phyloP scores from a whole-genome alignment of 2,113 vertebrate genomes.

The Corydoras maculifer region DNA sequence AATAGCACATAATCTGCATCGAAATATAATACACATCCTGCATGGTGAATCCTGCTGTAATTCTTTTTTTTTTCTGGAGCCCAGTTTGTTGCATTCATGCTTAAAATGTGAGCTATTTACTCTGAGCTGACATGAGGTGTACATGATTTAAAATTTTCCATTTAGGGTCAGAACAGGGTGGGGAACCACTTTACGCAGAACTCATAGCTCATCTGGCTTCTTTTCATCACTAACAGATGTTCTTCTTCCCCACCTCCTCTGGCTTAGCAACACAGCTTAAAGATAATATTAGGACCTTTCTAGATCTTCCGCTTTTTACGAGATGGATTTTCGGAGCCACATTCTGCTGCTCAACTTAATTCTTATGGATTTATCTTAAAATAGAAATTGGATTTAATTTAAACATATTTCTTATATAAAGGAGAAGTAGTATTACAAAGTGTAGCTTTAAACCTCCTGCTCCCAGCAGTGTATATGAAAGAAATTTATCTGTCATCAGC shows the following conservation, averaged over 20 bases:
- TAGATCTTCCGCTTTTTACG: not conserved
- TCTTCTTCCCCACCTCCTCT: slow-evolving; percentile 2
- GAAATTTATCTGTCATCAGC: not conserved
- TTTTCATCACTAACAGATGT: slow-evolving; percentile 33
- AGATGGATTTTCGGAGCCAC: not conserved
- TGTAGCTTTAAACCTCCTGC: not conserved
- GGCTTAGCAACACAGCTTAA: not conserved
- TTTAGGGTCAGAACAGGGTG: slow-evolving; percentile 10
- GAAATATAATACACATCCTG: too few relatives aligned
- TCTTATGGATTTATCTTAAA: not conserved
- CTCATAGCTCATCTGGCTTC: slow-evolving; percentile 19
- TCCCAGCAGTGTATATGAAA: not conserved
- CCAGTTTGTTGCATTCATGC: too few relatives aligned
- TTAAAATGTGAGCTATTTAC: not conserved
- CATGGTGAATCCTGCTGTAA: too few relatives aligned
- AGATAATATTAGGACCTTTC: slow-evolving; percentile 4
- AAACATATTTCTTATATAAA: too few relatives aligned
- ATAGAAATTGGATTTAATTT: not conserved
- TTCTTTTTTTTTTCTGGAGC: too few relatives aligned
- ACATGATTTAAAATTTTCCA: slow-evolving; percentile 29
- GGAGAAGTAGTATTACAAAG: too few relatives aligned
- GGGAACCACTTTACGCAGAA: slow-evolving; percentile 8
- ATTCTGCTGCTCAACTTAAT: not conserved
- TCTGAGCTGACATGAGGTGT: not conserved
- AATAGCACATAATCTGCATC: too few relatives aligned